These are phyloP conservation scores for Drosophila ezoana DNA, from an alignment of 2,888 invertebrate genomes.

Conservation along the genomic window DNA sequence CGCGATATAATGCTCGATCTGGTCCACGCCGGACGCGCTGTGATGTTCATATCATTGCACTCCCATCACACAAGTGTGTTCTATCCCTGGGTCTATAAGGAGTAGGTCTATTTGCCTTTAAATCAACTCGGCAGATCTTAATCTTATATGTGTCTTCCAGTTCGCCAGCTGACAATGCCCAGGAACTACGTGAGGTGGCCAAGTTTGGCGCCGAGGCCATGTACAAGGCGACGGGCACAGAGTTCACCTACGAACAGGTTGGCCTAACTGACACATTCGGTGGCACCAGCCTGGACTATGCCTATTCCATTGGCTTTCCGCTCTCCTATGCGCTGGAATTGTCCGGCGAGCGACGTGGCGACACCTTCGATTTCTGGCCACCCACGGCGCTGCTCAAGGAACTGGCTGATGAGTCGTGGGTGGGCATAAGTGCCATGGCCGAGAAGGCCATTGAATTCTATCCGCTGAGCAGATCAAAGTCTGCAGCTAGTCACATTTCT, in stretches of 20 bases:
- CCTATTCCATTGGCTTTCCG: conserved; percentile 86
- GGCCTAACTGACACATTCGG: conserved; percentile 85
- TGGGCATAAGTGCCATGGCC: conserved; percentile 82
- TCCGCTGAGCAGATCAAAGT: conserved; percentile 10
- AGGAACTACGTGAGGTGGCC: conserved; percentile 33
- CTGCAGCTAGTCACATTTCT: not conserved
- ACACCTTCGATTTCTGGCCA: conserved; percentile 86
- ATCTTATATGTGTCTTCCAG: conserved; percentile 16
- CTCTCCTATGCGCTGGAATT: conserved; percentile 88
- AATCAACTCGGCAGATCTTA: no score
- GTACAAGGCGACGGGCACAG: conserved; percentile 66
- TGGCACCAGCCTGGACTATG: conserved; percentile 89
- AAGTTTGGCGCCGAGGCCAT: conserved; percentile 23
- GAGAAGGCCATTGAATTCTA: conserved; percentile 67
- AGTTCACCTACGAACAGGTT: conserved; percentile 79
- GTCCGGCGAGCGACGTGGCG: conserved; percentile 85
- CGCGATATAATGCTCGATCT: conserved; percentile 86
- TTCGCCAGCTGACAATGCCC: conserved; percentile 6
- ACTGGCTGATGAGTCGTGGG: conserved; percentile 87
- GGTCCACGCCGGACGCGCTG: conserved; percentile 81
- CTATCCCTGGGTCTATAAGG: conserved; percentile 87
- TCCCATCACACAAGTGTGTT: conserved; percentile 88
- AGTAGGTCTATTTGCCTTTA: conserved; percentile 55
- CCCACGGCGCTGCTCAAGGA: conserved; percentile 86
- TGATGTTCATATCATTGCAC: conserved; percentile 89